These are phyloP conservation scores for Collichthys lucidus DNA, from an alignment of 2,113 vertebrate genomes.

Conservation along the genomic window DNA sequence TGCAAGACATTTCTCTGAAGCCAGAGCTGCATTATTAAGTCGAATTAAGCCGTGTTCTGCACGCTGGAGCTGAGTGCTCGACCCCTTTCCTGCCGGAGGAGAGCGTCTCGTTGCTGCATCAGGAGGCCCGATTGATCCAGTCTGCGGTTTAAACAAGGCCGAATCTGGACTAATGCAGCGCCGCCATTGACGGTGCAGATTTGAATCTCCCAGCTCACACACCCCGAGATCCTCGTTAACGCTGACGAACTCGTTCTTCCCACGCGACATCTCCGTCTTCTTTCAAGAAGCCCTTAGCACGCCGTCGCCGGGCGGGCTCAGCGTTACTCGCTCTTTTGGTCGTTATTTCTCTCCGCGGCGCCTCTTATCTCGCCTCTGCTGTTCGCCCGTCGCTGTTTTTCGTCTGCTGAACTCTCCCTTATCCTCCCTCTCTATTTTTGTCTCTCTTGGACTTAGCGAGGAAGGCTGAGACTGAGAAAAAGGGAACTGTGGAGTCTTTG, in stretches of 20 bases:
- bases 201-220: slow-evolving; percentile 41
- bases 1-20: slow-evolving; percentile 47
- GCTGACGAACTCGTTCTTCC: slow-evolving; percentile 15
- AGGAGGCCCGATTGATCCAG: slow-evolving; percentile 67
- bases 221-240: slow-evolving; percentile 58
- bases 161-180: slow-evolving; percentile 61
- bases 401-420: slow-evolving; percentile 31
- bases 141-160: slow-evolving; percentile 68
- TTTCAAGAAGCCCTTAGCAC: slow-evolving; percentile 5
- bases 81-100: slow-evolving; percentile 60
- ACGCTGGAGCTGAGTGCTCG: slow-evolving; percentile 61
- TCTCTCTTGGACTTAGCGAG: slow-evolving; percentile 35
- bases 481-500: slow-evolving; percentile 61
- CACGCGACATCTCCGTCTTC: not conserved
- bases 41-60: slow-evolving; percentile 66
- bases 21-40: slow-evolving; percentile 64
- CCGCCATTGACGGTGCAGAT: slow-evolving; percentile 27
- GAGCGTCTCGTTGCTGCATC: slow-evolving; percentile 63
- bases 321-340: slow-evolving; percentile 18
- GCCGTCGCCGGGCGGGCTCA: not conserved
- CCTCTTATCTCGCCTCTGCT: slow-evolving; percentile 46
- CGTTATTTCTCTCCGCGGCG: slow-evolving; percentile 24
- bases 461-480: slow-evolving; percentile 49
- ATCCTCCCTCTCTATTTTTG: slow-evolving; percentile 55
- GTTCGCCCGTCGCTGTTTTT: slow-evolving; percentile 29